Conservation (phyloP, 2,113 vertebrate genomes). For the Patagioenas fasciata region DNA sequence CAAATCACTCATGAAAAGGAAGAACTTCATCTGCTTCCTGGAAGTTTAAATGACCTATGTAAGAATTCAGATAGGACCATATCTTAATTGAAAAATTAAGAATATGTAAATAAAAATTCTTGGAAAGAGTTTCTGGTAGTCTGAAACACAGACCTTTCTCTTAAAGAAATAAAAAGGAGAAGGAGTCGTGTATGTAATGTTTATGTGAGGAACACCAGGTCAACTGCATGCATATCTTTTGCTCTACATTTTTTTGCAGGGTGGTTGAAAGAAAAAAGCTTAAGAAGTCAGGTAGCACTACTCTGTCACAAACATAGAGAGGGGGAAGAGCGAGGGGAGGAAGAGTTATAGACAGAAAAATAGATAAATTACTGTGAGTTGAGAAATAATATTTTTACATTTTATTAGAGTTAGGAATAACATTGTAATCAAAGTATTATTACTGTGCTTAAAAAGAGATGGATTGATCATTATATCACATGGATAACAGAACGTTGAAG, state of each 20-base stretch:
- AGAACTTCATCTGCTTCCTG: background rate
- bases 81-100: background rate
- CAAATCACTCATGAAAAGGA: background rate
- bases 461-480: background rate
- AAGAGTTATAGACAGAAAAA: background rate
- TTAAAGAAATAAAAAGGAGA: background rate
- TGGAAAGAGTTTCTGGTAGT: background rate
- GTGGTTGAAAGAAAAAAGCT: background rate
- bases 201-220: background rate
- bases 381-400: background rate
- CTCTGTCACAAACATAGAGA: background rate
- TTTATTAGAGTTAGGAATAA: background rate
- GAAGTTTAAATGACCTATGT: background rate
- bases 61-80: background rate
- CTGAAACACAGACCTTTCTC: background rate
- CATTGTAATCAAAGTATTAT: background rate
- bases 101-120: background rate
- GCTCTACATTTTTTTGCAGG: background rate
- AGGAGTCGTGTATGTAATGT: background rate
- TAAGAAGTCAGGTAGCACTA: background rate
- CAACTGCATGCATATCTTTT: background rate
- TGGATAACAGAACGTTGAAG: background rate
- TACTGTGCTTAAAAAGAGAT: background rate
- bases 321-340: background rate
- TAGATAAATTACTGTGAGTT: background rate